Percentiles rank a stretch among this genome's conserved stretches.
These are phyloP conservation scores for Helicoverpa zea DNA, from an alignment of 1,140 invertebrate genomes.

Conservation along the genomic window DNA sequence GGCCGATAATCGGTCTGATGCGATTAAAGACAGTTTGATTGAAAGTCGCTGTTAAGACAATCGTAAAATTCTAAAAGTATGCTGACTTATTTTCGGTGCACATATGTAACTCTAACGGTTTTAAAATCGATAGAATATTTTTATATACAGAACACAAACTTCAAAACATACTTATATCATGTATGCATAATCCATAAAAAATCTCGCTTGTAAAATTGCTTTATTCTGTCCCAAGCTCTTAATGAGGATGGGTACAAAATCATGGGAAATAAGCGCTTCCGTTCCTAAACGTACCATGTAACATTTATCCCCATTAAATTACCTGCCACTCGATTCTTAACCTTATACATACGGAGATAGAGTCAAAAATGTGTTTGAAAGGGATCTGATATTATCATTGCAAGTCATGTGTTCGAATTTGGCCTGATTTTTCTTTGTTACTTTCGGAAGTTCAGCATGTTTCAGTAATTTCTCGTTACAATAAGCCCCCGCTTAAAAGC, in stretches of 20 bases:
- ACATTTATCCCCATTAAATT: constrained; percentile 1
- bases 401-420: constrained; percentile 55
- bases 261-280: constrained; percentile 62
- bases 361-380: not conserved
- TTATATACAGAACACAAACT: too few relatives aligned
- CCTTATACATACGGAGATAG: not conserved
- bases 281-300: constrained; percentile 41
- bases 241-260: constrained; percentile 65
- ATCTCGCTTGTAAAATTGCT: constrained; percentile 61
- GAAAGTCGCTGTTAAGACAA: too few relatives aligned
- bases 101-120: too few relatives aligned
- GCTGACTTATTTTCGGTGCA: too few relatives aligned
- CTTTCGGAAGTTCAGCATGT: constrained; percentile 53
- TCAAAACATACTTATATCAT: constrained; percentile 5
- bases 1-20: too few relatives aligned
- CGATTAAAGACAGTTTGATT: too few relatives aligned
- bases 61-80: too few relatives aligned
- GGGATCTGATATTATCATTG: constrained; percentile 6
- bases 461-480: constrained; percentile 31
- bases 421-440: constrained; percentile 64
- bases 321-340: not conserved
- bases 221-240: constrained; percentile 61
- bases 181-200: not conserved
- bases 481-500: not conserved
- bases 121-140: too few relatives aligned